Evolutionary conservation across 2,797 vertebrate genomes (phyloP), one percentile per base, ranked within the genome.

Genomic region (Xenentodon cancila): DNA sequence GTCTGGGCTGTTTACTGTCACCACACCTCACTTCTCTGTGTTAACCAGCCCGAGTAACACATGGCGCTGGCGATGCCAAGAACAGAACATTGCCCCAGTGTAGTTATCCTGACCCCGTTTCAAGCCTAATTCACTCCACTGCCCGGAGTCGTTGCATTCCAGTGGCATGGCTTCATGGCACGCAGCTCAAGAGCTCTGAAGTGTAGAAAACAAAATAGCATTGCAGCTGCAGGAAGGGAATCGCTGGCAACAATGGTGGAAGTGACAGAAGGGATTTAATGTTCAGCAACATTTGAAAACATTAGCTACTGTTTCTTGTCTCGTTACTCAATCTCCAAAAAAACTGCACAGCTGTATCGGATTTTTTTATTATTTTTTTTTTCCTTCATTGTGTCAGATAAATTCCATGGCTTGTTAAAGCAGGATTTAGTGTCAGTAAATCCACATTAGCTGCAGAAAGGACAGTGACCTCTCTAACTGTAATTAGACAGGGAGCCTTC

Each of bases 1-100:
- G 79, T 87, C 80, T 57, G 64, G 71, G 34, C 77, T 88, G 82
- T 90, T 89, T 85, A 85, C 85, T 77, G 79, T 87, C 80, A 74
- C 68, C 78, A 78, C 87, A 88, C 86, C 86, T 87, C 57, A 12
- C 66, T 62, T 59, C 59, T 63, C 67, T 59, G 54, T 68, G 32
- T 68, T 73, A 75, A 84, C 70, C 70, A 66, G 72, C 50, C 22
- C 37, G 59, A 74, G 71, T 68, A 77, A 84, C 86, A 86, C 85
- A 80, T 80, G 86, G 70, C 12, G 53, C 55, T 21, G 54, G 76
- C 77, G 71, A 44, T 78, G 77, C 77, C 82, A 64, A 21, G 65
- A 83, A 64, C 75, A 21, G 67, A 84, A 64, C 77, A 74, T 65
- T 76, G 73, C 30, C 75, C 76, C 30, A 12, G 60, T 55, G 62